Evolutionary conservation across 2,888 invertebrate genomes (phyloP).

Genomic region (Phaedon cochleariae): DNA sequence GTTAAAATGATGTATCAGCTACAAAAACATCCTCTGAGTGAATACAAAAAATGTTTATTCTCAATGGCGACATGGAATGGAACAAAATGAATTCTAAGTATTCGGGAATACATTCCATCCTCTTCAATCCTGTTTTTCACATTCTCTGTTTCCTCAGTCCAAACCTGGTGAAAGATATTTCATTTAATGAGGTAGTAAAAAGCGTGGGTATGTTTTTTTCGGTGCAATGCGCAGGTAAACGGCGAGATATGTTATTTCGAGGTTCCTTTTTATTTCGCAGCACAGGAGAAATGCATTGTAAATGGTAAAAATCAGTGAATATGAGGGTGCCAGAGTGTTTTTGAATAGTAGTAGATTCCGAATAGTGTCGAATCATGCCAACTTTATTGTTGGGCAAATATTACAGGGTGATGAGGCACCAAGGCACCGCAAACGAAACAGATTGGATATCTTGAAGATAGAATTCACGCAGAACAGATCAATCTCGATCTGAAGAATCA

Average conservation of each 20-base stretch:
- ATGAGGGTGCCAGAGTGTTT: background rate
- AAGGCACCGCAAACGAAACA: no score
- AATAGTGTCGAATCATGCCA: slow-evolving; percentile 12
- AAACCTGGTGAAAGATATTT: slow-evolving; percentile 13
- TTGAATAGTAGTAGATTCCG: background rate
- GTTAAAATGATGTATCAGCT: no score
- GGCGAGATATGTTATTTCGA: slow-evolving; percentile 30
- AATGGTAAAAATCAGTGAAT: background rate
- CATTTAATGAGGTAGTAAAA: slow-evolving; percentile 44
- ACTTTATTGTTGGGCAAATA: background rate
- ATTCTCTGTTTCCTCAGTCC: background rate
- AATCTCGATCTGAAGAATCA: no score
- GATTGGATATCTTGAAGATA: no score
- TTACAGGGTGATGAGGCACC: no score
- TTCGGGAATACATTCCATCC: no score
- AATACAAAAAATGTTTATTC: no score
- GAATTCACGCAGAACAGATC: no score
- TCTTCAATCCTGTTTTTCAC: no score
- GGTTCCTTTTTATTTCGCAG: slow-evolving; percentile 29
- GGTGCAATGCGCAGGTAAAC: slow-evolving; percentile 35
- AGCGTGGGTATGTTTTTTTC: slow-evolving; percentile 29
- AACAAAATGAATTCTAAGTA: no score
- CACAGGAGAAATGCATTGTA: slow-evolving; percentile 16
- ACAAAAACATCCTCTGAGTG: no score
- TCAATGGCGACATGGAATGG: no score